A percentile compares a stretch with the other conserved stretches of the same genome.
Evolutionary conservation across 2,113 vertebrate species (phyloP).

Genomic region (Cryptomyrus ogoouensis): DNA sequence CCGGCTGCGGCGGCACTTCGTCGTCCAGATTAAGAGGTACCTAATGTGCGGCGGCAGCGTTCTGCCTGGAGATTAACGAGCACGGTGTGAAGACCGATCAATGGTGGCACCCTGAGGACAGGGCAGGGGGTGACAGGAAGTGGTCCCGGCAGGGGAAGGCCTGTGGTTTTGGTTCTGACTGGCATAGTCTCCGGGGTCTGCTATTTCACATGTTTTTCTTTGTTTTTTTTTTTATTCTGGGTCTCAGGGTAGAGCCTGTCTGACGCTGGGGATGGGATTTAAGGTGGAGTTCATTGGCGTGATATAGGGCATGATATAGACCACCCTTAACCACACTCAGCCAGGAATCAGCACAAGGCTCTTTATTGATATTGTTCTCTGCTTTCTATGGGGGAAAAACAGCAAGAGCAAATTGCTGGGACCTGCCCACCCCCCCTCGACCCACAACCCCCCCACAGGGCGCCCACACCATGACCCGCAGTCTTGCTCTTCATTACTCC

Average conservation of each 20-base stretch:
- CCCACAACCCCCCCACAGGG: background rate
- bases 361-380: background rate
- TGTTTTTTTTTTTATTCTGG: background rate
- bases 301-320: background rate
- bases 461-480: background rate
- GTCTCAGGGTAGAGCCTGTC: background rate
- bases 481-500: slow-evolving; percentile 43
- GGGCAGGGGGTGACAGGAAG: background rate
- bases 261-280: background rate
- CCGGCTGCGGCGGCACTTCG: background rate
- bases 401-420: background rate
- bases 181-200: background rate
- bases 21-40: too few relatives aligned
- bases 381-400: background rate
- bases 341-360: background rate
- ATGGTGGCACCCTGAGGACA: background rate
- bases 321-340: background rate
- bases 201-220: background rate
- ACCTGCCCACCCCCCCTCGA: background rate
- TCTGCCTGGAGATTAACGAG: background rate
- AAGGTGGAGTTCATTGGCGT: background rate
- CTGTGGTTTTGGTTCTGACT: background rate
- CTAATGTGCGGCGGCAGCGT: background rate
- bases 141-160: background rate
- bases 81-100: background rate